Evolutionary conservation across 2,888 invertebrate species (phyloP), one percentile per base, ranked within the genome.

Genomic region (Sphinx pinastri): DNA sequence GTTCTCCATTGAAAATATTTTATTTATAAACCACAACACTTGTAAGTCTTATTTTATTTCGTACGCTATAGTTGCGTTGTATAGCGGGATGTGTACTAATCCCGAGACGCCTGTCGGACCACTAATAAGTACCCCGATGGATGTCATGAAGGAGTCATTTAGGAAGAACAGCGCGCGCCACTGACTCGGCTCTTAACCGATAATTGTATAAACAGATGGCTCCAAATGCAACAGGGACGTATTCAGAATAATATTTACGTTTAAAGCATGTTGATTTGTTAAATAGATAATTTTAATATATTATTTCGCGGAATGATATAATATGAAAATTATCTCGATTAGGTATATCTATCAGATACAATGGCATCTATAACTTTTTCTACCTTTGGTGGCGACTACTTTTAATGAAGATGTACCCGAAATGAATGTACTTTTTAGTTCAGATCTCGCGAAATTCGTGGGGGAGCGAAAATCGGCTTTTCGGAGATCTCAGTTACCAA

Each of bases 171-270:
- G 92, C 91, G 92, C 88, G 89, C 89, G 92, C 91, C 91, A 90
- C 92, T 85, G 88, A 85, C 88, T 85, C 83, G 88, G 83, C 83
- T 90, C 90, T 90, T 89, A 91, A 84, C 90, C 88, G 92, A 93
- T 93, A 93, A 94, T 93, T 94, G 91, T 92, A 93, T 93, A 92
- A 94, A 93, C 93, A 94, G 93, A 94, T 94, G 93, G 88, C 88
- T 89, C 82, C 83, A 80, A 80, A 84, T 81, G 74, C 71, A 49
- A 72, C 90, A 88, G 93, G 83, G 79, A 71, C 82, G 90, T 16
- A 91, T 72, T 45, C 10, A 72, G 71, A 60, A 19, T 57, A 67
- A 6, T 47, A 6, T 1, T 6, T 25, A 25, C 25, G 25, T 25
- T 25, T 25, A 25, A 25, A 25, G 2, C 2, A 25, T 25, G 25